Conservation (phyloP, 2,797 vertebrate genomes). For the Botia almorhae region DNA sequence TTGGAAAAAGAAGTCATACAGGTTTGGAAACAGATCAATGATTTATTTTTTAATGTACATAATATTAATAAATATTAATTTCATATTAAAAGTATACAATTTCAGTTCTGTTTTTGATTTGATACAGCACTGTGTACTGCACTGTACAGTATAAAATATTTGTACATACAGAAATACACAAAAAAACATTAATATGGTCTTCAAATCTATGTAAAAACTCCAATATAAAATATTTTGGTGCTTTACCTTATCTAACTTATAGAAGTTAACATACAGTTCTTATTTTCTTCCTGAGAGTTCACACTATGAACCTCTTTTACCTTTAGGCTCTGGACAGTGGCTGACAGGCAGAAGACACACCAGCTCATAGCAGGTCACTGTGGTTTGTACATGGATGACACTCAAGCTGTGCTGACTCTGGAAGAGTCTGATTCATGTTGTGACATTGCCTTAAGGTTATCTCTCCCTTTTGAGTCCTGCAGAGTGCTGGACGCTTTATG, state of each 20-base stretch:
- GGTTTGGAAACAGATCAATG: too few relatives aligned
- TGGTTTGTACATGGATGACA: constrained; percentile 46
- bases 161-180: too few relatives aligned
- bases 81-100: too few relatives aligned
- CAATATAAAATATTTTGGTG: background rate
- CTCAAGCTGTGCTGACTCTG: constrained; percentile 42
- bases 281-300: constrained; percentile 30
- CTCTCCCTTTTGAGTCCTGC: constrained; percentile 41
- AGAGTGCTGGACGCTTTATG: background rate
- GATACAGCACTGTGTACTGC: too few relatives aligned
- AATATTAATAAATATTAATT: too few relatives aligned
- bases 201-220: background rate
- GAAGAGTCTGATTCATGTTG: constrained; percentile 19
- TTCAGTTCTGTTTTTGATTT: too few relatives aligned
- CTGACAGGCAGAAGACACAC: constrained; percentile 4
- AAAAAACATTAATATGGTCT: too few relatives aligned
- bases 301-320: constrained; percentile 38
- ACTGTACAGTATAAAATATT: too few relatives aligned
- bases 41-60: too few relatives aligned
- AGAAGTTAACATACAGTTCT: background rate
- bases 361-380: constrained; percentile 4
- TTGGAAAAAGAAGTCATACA: too few relatives aligned
- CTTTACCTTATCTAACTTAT: background rate
- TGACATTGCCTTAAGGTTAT: constrained; percentile 44
- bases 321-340: constrained; percentile 25